Conservation (phyloP, 2,113 vertebrate genomes). For the Plotosus lineatus region DNA sequence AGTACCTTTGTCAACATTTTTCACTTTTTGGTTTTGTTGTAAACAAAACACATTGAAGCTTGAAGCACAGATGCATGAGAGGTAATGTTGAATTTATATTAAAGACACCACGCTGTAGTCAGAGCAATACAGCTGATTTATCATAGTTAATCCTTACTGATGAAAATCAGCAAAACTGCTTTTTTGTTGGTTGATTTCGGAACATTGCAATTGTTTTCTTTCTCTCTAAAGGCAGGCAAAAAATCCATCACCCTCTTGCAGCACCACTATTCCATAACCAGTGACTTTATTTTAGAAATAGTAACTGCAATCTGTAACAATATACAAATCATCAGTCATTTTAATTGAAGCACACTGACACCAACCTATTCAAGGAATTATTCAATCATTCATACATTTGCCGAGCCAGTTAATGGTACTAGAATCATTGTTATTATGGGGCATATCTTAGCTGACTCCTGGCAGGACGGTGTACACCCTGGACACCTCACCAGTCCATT, state of each 20-base stretch:
- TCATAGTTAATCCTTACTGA: slow-evolving; percentile 42
- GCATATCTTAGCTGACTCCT: too few relatives aligned
- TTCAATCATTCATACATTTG: too few relatives aligned
- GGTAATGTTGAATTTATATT: slow-evolving; percentile 41
- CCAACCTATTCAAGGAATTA: background rate
- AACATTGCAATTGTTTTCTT: slow-evolving; percentile 16
- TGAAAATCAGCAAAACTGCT: slow-evolving; percentile 28
- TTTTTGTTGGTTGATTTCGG: slow-evolving; percentile 18
- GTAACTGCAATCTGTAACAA: background rate
- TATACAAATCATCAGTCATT: background rate
- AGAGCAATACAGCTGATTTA: slow-evolving; percentile 25
- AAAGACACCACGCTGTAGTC: slow-evolving; percentile 1
- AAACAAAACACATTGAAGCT: too few relatives aligned
- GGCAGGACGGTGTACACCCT: too few relatives aligned
- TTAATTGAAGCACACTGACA: background rate
- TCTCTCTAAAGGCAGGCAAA: slow-evolving; percentile 19
- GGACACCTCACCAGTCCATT: too few relatives aligned
- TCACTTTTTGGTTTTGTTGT: too few relatives aligned
- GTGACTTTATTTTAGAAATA: slow-evolving; percentile 6
- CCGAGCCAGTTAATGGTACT: too few relatives aligned
- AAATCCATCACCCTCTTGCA: slow-evolving; percentile 13
- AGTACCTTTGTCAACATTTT: too few relatives aligned
- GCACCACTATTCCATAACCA: background rate
- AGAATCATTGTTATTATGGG: too few relatives aligned
- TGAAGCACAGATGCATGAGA: too few relatives aligned